Conservation (phyloP, 2,888 invertebrate genomes). For the Cosmopolites sordidus region DNA sequence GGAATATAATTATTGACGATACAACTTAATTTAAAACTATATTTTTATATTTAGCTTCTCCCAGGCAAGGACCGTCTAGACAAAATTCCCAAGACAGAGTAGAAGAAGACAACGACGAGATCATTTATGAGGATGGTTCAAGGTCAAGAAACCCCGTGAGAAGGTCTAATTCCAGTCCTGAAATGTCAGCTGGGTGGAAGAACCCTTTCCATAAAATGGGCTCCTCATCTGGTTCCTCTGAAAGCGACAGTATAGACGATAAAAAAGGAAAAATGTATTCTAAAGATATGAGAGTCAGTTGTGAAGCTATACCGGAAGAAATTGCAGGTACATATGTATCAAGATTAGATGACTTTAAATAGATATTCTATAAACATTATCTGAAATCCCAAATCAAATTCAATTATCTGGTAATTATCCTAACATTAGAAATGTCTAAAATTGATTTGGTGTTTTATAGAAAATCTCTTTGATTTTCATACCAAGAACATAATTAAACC, state of each 20-base stretch:
- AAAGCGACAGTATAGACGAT: slow-evolving; percentile 38
- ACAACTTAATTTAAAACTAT: no score
- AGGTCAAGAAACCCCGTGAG: slow-evolving; percentile 77
- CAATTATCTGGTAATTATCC: no score
- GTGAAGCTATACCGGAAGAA: slow-evolving; percentile 89
- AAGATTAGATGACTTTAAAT: no score
- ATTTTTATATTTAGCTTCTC: slow-evolving; percentile 30
- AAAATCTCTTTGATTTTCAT: no score
- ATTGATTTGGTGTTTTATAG: no score
- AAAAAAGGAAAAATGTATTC: slow-evolving; percentile 62
- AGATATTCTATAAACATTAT: no score
- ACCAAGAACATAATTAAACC: no score
- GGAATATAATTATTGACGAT: no score
- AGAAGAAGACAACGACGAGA: slow-evolving; percentile 48
- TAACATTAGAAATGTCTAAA: no score
- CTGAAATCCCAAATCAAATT: no score
- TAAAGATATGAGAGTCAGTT: slow-evolving; percentile 79
- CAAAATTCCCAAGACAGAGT: slow-evolving; percentile 55
- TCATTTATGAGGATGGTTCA: slow-evolving; percentile 40
- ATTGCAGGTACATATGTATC: slow-evolving; percentile 58
- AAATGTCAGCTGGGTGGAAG: slow-evolving; percentile 85
- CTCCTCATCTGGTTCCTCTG: slow-evolving; percentile 35
- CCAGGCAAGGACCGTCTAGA: slow-evolving; percentile 49
- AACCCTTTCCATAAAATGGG: slow-evolving; percentile 57
- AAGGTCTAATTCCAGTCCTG: slow-evolving; percentile 86